phyloP scores from a whole-genome alignment of 2,797 vertebrate genomes.

The Lacerta viridis region DNA sequence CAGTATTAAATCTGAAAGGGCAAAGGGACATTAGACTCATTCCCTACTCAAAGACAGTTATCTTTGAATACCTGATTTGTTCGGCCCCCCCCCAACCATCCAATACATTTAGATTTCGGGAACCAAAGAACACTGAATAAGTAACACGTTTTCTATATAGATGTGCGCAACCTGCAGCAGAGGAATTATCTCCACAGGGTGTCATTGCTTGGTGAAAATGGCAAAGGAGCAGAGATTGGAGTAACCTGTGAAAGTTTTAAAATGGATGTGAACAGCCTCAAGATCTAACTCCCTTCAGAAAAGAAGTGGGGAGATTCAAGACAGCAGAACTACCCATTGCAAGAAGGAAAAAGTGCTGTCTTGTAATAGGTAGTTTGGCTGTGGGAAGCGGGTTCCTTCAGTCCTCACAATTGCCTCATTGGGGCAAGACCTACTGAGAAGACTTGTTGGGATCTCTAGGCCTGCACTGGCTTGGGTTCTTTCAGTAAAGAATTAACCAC shows the following conservation, averaged over 20 bases:
- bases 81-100: slow-evolving; percentile 39
- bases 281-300: neutral
- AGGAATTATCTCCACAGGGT: slow-evolving; percentile 43
- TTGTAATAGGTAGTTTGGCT: no score
- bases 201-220: slow-evolving; percentile 19
- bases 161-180: slow-evolving; percentile 50
- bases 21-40: slow-evolving; percentile 57
- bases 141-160: slow-evolving; percentile 63
- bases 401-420: no score
- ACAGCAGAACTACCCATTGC: neutral
- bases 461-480: no score
- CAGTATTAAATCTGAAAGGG: slow-evolving; percentile 56
- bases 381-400: no score
- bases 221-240: neutral
- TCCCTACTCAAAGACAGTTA: slow-evolving; percentile 55
- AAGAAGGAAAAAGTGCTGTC: neutral
- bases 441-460: no score
- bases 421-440: no score
- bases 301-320: neutral
- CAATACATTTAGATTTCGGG: slow-evolving; percentile 70
- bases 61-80: slow-evolving; percentile 53
- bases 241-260: slow-evolving; percentile 12
- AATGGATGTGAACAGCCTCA: neutral
- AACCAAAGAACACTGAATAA: slow-evolving; percentile 37
- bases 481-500: no score